Conservation (phyloP, 2,888 invertebrate species). For the Sinhomidia bicolor region DNA sequence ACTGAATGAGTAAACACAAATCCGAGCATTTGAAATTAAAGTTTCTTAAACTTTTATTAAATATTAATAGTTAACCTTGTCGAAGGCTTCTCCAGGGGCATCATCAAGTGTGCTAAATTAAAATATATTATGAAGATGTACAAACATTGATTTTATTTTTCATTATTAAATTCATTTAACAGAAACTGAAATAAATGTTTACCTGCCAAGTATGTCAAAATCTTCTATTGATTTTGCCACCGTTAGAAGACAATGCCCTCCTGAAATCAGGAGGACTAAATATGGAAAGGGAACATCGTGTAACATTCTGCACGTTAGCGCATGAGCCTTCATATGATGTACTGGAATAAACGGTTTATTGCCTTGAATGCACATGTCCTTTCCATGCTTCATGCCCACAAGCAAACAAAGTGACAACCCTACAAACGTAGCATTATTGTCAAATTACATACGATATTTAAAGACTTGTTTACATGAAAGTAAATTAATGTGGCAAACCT, state of each 20-base stretch:
- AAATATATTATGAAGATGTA: neutral
- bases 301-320: constrained; percentile 91
- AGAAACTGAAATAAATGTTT: too few species aligned
- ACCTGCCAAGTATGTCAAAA: constrained; percentile 89
- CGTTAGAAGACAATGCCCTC: constrained; percentile 94
- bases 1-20: too few species aligned
- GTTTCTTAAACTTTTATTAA: too few species aligned
- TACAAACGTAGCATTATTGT: constrained; percentile 77
- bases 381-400: constrained; percentile 92
- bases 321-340: constrained; percentile 99
- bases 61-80: constrained; percentile 94
- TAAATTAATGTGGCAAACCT: constrained; percentile 83
- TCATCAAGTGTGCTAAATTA: constrained; percentile 86
- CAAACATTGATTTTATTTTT: neutral
- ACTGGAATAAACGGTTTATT: constrained; percentile 95
- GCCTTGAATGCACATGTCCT: constrained; percentile 86
- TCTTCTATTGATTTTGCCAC: constrained; percentile 88
- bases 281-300: constrained; percentile 91
- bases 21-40: too few species aligned
- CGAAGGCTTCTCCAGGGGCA: constrained; percentile 96
- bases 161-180: too few species aligned
- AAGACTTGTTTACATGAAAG: neutral
- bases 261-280: constrained; percentile 93
- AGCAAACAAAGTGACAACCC: constrained; percentile 90
- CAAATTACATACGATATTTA: neutral